Evolutionary conservation across 2,797 vertebrate species (phyloP), one percentile per base, ranked within the genome.

Genomic region (Natrix natrix): DNA sequence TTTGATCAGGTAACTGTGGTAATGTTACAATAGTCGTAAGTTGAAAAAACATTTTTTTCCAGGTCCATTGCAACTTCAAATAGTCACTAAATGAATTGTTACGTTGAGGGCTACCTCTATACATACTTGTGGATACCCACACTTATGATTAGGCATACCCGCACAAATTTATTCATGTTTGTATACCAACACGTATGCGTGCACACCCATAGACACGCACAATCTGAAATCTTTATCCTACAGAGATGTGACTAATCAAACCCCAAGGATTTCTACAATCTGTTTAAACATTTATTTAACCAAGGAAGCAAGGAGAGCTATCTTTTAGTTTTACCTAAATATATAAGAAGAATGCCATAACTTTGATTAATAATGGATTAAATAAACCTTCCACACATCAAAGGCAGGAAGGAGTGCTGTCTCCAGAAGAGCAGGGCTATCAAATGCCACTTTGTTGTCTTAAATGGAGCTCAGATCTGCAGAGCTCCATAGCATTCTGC

Each of bases 321-420:
- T 98, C 99, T 98, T 99, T 99, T 98, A 98, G 98, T 98, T 98
- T 97, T 97, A 98, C 98, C 98, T 98, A 99, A 99, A 98, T 97
- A 97, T 98, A 97, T 98, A 98, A 98, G 98, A 97, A 98, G 97
- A 98, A 98, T 98, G 98, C 98, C 97, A 94, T 94, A 96, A 98
- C 99, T 99, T 99, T 99, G 99, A 99, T 99, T 98, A 99, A 99
- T 99, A 99, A 99, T 99, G 99, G 99, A 99, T 99, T 99, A 99
- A 98, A 99, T 97, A 97, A 98, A 98, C 98, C 98, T 96, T 96
- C 95, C 97, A 92, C 94, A 98, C 99, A 99, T 99, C 98, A 99
- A 99, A 99, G 99, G 97, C 99, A 99, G 99, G 99, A 99, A 99
- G 99, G 98, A 98, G 98, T 97, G 98, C 97, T 97, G 97, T 97